Conservation (phyloP, 2,113 vertebrate genomes). For the Polypterus bichir region DNA sequence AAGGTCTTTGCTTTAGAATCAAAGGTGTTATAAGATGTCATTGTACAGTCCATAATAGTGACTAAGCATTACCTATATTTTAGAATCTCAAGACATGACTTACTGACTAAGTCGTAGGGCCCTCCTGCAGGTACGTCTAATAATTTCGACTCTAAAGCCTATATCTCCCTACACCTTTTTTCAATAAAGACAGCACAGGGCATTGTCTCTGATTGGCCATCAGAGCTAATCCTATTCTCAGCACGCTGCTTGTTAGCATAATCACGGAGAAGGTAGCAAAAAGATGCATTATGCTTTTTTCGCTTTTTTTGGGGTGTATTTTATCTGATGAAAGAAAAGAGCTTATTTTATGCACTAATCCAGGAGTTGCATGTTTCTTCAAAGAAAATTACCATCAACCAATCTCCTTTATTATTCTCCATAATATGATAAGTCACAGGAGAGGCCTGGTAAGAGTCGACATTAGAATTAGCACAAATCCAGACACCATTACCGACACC, state of each 20-base stretch:
- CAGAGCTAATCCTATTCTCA: conserved; percentile 61
- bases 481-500: conserved; percentile 34
- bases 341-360: conserved; percentile 40
- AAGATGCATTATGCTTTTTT: conserved; percentile 42
- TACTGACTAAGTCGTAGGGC: conserved; percentile 35
- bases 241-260: conserved; percentile 61
- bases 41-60: conserved; percentile 41
- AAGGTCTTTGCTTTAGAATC: conserved; percentile 35
- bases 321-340: conserved; percentile 43
- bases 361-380: conserved; percentile 27
- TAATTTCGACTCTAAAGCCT: conserved; percentile 42
- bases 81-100: conserved; percentile 30
- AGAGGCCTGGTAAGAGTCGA: conserved; percentile 24
- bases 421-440: conserved; percentile 17
- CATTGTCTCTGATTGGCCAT: conserved; percentile 64
- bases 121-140: conserved; percentile 51
- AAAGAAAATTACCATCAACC: conserved; percentile 22
- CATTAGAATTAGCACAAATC: conserved; percentile 27
- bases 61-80: conserved; percentile 43
- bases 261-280: conserved; percentile 57
- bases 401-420: conserved; percentile 31
- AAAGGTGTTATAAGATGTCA: conserved; percentile 40
- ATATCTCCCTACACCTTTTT: conserved; percentile 54
- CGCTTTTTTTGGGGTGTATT: conserved; percentile 28
- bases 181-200: conserved; percentile 38